phyloP scores from a whole-genome alignment of 2,797 vertebrate genomes.

The Rhinatrema bivittatum region DNA sequence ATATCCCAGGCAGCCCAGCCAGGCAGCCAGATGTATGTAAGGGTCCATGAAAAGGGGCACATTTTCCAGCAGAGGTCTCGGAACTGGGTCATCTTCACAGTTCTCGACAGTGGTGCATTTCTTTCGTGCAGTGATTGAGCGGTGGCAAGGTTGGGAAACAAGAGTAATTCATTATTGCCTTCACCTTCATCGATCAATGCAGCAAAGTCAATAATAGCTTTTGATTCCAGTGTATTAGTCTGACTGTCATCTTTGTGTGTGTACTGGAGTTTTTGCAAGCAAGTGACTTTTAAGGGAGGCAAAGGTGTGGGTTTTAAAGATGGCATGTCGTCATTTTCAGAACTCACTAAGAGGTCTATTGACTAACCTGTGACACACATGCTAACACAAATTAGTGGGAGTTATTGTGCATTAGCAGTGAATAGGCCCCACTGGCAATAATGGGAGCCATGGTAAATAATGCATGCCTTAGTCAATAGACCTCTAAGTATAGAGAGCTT shows the following conservation, averaged over 20 bases:
- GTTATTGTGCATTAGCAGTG: too few species aligned
- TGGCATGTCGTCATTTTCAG: not conserved
- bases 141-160: not conserved
- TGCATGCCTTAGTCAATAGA: too few species aligned
- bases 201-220: slow-evolving; percentile 44
- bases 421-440: too few species aligned
- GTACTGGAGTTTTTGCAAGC: slow-evolving; percentile 39
- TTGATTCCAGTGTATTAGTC: slow-evolving; percentile 40
- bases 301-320: not conserved
- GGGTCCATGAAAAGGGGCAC: slow-evolving; percentile 3
- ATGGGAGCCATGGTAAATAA: too few species aligned
- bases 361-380: too few species aligned
- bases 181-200: slow-evolving; percentile 35
- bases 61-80: not conserved
- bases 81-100: slow-evolving; percentile 7
- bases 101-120: slow-evolving; percentile 10
- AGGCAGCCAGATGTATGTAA: accelerated
- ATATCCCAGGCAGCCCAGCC: accelerated
- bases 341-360: too few species aligned
- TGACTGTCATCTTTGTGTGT: slow-evolving; percentile 35
- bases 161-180: slow-evolving; percentile 10
- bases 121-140: slow-evolving; percentile 21
- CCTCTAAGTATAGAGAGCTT: too few species aligned
- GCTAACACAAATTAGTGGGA: too few species aligned
- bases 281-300: slow-evolving; percentile 12